Base-by-base conservation (phyloP, 2,113 vertebrate species). In the Tor tambroides region DNA sequence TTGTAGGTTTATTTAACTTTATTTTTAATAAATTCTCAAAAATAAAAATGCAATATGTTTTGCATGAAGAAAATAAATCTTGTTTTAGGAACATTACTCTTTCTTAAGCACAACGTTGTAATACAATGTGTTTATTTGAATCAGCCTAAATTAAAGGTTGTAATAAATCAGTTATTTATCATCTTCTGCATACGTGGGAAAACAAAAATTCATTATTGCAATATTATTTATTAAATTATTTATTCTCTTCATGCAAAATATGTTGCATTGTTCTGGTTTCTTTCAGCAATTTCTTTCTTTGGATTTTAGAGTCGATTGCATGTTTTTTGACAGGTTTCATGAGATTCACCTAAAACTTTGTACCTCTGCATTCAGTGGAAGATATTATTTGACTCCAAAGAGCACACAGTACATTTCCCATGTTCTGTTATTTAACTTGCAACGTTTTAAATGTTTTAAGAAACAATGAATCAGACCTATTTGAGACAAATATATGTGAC, bases 281-380 rank as follows among this genome's bases (percentile, higher is more conserved):
- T 61, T 80, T 76, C 1, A 17, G 12, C 10, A 26, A 46, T 26
- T 49, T 26, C 2, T 54, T 32, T 38, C 19, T 23, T 35, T 43
- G 15, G 17, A 17, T 41, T 17, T 26, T 65, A 23, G 11, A 32
- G 51, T n/a, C 26, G 32, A 56, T 54, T 78, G 46, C 49, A 78
- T 78, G 46, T 78, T 78, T 23, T 77, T 61, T 9, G 69, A 23
- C 32, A 26, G 56, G 38, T 65, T 65, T 81, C 14, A 28, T 80
- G 56, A n/a, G 23, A 30, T 67, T 82, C 32, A 69, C n/a, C 4
- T 4, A 46, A 49, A 82, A 21, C 61, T 32, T 69, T 82, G 41
- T 69, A 83, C 63, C 61, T 83, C 63, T 83, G 61, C 41, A 30
- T 82, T 82, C 41, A 82, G 65, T 46, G 79, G 6, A 67, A 82